Base-by-base conservation (phyloP, 1,140 invertebrate genomes). In the Hyles euphorbiae region DNA sequence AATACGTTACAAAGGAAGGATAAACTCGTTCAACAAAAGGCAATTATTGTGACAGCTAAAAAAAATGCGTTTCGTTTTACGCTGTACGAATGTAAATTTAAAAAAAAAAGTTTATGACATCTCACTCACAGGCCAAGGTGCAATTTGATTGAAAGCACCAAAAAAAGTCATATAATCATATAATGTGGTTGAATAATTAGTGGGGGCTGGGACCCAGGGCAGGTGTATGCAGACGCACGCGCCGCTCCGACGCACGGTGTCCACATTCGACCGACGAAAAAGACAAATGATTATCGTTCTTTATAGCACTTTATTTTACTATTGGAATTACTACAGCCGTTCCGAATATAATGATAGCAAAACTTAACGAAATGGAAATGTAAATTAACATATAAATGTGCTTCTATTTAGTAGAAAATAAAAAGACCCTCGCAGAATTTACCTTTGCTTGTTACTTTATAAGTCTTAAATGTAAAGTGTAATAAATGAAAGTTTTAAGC, bases 101-200 rank as follows among this genome's bases (percentile, higher is more conserved):
- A 75, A 72, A 83, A 83, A 85, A 87, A 84, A 78, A 70, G 52
- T 82, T 87, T 88, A 88, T 85, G 85, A 88, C 85, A 87, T 88
- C 85, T 88, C 78, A 88, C 80, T 88, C 70, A 58, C 75, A 60
- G 73, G 74, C 74, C 74, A 88, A 88, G 85, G 85, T 88, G 85
- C 87, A 88, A 88, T 88, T 88, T 85, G 85, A 87, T 86, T 87
- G 85, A 88, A 87, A 87, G 85, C 79, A 84, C 82, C 81, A 88
- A 88, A 88, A n/a, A 88, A 87, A 83, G 72, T 81, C 81, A 78
- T 78, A 86, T 86, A 88, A 88, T 88, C 83, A 84, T 86, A 84
- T 87, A 87, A 85, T 87, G 85, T 83, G 81, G 81, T 78, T 73
- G 82, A 85, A 88, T 87, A 85, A 87, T 88, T 88, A 86, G 72